Evolutionary conservation across 2,888 invertebrate genomes (phyloP).

Genomic region (Hydrotaea cyrtoneurina): DNA sequence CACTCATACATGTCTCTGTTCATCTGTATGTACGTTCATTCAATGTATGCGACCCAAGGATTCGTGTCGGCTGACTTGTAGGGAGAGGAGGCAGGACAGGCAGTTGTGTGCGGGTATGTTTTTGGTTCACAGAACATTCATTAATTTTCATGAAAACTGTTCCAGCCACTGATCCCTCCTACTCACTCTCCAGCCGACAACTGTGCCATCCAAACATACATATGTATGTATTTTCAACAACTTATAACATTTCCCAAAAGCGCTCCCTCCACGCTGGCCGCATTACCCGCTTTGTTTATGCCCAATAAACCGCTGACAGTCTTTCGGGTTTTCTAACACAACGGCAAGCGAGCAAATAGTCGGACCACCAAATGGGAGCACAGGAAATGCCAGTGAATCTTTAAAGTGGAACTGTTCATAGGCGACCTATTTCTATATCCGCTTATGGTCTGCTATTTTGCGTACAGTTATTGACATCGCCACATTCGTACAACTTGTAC

Average conservation of each 20-base stretch:
- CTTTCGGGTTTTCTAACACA: background rate
- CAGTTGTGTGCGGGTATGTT: conserved; percentile 3
- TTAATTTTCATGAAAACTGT: conserved; percentile 20
- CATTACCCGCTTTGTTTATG: background rate
- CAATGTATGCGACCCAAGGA: background rate
- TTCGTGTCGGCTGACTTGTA: background rate
- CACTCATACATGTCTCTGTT: background rate
- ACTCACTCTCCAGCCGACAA: background rate
- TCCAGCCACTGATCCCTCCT: background rate
- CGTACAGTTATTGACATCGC: no score
- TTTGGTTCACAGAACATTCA: conserved; percentile 33
- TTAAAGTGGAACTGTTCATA: background rate
- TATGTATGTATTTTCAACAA: conserved; percentile 38
- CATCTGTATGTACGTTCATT: background rate
- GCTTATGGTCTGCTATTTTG: no score
- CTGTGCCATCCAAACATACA: background rate
- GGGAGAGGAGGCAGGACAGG: background rate
- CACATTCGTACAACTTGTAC: no score
- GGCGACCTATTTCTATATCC: no score
- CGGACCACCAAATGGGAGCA: background rate
- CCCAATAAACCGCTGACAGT: background rate
- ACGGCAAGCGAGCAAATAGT: background rate
- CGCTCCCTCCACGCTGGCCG: background rate
- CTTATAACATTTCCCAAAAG: background rate
- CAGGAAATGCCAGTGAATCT: background rate